Conservation (phyloP, 2,113 vertebrate species). For the Ageneiosus marmoratus region DNA sequence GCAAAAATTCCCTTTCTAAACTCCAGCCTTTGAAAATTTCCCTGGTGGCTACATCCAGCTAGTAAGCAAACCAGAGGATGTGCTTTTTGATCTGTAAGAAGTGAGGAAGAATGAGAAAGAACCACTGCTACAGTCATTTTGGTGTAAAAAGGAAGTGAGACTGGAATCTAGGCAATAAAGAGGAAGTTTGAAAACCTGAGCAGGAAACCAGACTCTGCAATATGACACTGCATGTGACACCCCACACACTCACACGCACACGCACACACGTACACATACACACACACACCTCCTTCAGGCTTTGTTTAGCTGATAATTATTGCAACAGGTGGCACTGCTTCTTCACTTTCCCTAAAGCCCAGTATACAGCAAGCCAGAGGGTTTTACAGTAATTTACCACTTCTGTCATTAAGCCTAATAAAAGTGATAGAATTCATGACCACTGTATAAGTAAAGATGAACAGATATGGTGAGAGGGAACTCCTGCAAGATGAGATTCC, state of each 20-base stretch:
- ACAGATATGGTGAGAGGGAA: conserved; percentile 58
- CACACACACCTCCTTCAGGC: conserved; percentile 28
- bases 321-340: conserved; percentile 70
- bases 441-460: conserved; percentile 63
- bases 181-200: conserved; percentile 45
- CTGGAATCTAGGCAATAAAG: conserved; percentile 5
- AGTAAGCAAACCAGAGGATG: conserved; percentile 35
- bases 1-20: conserved; percentile 41
- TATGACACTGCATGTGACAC: too few relatives aligned
- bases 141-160: conserved; percentile 1
- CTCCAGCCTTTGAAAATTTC: conserved; percentile 44
- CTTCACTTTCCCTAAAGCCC: conserved; percentile 43
- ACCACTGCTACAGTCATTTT: conserved; percentile 7
- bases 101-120: conserved; percentile 8
- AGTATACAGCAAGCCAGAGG: conserved; percentile 36
- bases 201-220: conserved; percentile 29
- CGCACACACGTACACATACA: too few relatives aligned
- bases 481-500: conserved; percentile 64
- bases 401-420: conserved; percentile 66
- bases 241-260: background rate
- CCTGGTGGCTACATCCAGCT: conserved; percentile 37
- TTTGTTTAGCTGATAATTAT: conserved; percentile 67
- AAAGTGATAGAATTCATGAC: conserved; percentile 58
- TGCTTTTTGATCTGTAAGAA: conserved; percentile 35
- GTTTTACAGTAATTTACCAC: conserved; percentile 46